Percentiles rank a stretch among this genome's conserved stretches.
These are phyloP conservation scores for Vollenhovia emeryi DNA, from an alignment of 1,140 invertebrate genomes.

Conservation along the genomic window DNA sequence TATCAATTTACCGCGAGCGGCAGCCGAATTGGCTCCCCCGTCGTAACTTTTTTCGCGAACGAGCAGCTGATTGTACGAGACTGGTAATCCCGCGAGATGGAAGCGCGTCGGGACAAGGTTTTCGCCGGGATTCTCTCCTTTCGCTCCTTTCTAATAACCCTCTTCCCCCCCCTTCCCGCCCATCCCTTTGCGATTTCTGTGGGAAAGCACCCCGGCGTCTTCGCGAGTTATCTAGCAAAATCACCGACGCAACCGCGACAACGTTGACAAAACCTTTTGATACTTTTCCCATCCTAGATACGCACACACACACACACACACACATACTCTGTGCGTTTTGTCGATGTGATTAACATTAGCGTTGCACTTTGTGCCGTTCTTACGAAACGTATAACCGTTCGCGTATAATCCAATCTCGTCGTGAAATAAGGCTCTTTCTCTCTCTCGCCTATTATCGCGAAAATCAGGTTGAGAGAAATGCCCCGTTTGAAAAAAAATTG, in stretches of 20 bases:
- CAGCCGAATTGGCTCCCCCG: neutral
- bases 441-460: slow-evolving; percentile 7
- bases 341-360: neutral
- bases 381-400: neutral
- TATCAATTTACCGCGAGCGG: slow-evolving; percentile 2
- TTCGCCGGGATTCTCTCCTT: neutral
- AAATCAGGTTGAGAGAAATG: slow-evolving; percentile 4
- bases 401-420: slow-evolving; percentile 5
- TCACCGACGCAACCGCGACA: slow-evolving; percentile 2
- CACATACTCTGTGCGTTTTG: neutral
- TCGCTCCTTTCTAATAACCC: slow-evolving; percentile 23
- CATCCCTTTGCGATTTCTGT: neutral
- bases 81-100: slow-evolving; percentile 27
- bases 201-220: neutral
- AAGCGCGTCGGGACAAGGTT: slow-evolving; percentile 18
- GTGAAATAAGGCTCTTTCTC: slow-evolving; percentile 7
- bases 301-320: too few species aligned
- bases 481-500: neutral
- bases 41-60: slow-evolving; percentile 7
- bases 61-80: slow-evolving; percentile 16
- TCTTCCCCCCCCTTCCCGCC: too few species aligned
- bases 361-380: neutral
- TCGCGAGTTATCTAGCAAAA: slow-evolving; percentile 8
- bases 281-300: neutral
- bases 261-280: slow-evolving; percentile 4